phyloP scores from a whole-genome alignment of 2,797 vertebrate species.

The Anolis apletophallus region DNA sequence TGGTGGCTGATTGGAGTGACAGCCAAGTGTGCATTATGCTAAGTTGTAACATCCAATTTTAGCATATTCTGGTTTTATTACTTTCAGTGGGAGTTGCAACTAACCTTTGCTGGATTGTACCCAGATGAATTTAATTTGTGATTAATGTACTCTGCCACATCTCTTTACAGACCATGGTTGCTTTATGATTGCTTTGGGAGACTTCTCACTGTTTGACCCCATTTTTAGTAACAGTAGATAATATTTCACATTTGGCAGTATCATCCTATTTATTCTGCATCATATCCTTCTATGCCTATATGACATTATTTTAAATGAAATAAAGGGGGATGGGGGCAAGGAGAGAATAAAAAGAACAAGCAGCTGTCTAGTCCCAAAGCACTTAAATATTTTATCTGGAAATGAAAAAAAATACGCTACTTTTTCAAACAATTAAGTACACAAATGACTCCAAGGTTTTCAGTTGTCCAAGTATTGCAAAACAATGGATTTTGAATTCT shows the following conservation, averaged over 20 bases:
- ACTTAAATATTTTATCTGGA: background rate
- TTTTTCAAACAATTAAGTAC: background rate
- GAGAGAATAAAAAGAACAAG: background rate
- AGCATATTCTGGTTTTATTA: background rate
- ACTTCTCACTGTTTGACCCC: slow-evolving; percentile 6
- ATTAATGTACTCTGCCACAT: background rate
- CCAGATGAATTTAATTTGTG: background rate
- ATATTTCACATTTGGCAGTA: slow-evolving; percentile 2
- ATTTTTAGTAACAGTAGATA: slow-evolving; percentile 9
- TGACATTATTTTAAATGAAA: background rate
- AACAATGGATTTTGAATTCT: background rate
- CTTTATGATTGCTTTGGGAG: background rate
- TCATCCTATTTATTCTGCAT: background rate
- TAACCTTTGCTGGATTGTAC: background rate
- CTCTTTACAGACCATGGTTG: background rate
- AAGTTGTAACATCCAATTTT: background rate
- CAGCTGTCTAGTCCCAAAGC: background rate
- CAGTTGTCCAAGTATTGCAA: background rate
- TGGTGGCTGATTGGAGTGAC: background rate
- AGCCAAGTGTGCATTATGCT: background rate
- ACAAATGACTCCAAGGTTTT: background rate
- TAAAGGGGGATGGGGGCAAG: too few species aligned
- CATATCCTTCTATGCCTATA: background rate
- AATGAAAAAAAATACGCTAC: background rate
- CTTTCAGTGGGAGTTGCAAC: background rate